These are phyloP conservation scores for Subacronicta megacephala DNA, from an alignment of 2,888 invertebrate genomes.

Conservation along the genomic window DNA sequence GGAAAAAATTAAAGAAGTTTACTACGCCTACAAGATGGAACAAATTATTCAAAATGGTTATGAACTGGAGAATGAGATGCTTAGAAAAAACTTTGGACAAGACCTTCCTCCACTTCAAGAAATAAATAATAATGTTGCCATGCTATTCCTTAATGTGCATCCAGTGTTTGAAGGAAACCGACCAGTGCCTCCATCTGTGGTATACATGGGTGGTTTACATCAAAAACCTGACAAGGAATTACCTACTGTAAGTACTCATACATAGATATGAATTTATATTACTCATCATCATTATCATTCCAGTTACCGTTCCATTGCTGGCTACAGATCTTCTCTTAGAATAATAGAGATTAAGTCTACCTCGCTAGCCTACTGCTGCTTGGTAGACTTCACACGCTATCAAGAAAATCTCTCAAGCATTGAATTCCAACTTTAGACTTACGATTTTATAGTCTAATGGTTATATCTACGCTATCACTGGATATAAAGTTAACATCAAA, in stretches of 20 bases:
- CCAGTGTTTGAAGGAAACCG: constrained; percentile 62
- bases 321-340: too few species aligned
- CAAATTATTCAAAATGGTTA: constrained; percentile 6
- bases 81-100: constrained; percentile 51
- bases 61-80: constrained; percentile 24
- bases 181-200: constrained; percentile 62
- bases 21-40: constrained; percentile 32
- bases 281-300: too few species aligned
- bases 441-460: too few species aligned
- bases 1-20: constrained; percentile 60
- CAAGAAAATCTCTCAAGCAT: too few species aligned
- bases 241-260: constrained; percentile 56
- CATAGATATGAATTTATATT: too few species aligned
- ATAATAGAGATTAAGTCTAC: too few species aligned
- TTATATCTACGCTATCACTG: too few species aligned
- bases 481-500: too few species aligned
- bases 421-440: too few species aligned
- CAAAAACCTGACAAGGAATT: constrained; percentile 52
- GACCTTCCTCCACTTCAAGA: constrained; percentile 51
- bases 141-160: constrained; percentile 63
- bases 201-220: constrained; percentile 64
- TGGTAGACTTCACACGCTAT: too few species aligned
- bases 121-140: constrained; percentile 59
- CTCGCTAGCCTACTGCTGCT: too few species aligned
- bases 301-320: too few species aligned